Conservation (phyloP, 1,140 invertebrate genomes). For the Cydia fagiglandana region DNA sequence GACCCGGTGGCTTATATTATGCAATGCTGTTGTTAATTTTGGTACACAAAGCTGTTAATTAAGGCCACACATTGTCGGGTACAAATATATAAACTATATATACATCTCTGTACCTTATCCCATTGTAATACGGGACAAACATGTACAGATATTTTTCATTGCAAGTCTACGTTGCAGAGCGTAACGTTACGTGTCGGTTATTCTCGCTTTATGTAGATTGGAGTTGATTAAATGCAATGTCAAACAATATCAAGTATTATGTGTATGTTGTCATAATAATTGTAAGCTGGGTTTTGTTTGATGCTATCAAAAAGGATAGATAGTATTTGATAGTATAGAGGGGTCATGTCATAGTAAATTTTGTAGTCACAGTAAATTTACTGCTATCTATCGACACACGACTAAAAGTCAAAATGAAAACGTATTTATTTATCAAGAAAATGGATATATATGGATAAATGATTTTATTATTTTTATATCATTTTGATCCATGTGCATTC, state of each 20-base stretch:
- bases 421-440: too few relatives aligned
- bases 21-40: slow-evolving; percentile 19
- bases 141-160: not conserved
- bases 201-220: slow-evolving; percentile 29
- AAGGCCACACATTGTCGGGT: not conserved
- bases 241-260: slow-evolving; percentile 7
- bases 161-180: not conserved
- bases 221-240: slow-evolving; percentile 31
- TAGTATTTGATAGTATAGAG: too few relatives aligned
- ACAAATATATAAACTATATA: not conserved
- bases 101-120: not conserved
- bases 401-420: too few relatives aligned
- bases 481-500: too few relatives aligned
- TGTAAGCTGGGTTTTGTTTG: not conserved
- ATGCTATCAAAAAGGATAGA: not conserved
- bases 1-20: slow-evolving; percentile 25
- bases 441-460: too few relatives aligned
- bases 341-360: too few relatives aligned
- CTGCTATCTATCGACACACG: too few relatives aligned
- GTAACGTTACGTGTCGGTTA: slow-evolving; percentile 25
- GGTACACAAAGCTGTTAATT: slow-evolving; percentile 21
- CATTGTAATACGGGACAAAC: not conserved
- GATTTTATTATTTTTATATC: too few relatives aligned
- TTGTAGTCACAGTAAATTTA: too few relatives aligned
- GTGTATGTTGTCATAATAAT: not conserved